Percentiles rank a stretch among this genome's conserved stretches.
Evolutionary conservation across 1,140 invertebrate genomes (phyloP).

Genomic region (Episyrphus balteatus): DNA sequence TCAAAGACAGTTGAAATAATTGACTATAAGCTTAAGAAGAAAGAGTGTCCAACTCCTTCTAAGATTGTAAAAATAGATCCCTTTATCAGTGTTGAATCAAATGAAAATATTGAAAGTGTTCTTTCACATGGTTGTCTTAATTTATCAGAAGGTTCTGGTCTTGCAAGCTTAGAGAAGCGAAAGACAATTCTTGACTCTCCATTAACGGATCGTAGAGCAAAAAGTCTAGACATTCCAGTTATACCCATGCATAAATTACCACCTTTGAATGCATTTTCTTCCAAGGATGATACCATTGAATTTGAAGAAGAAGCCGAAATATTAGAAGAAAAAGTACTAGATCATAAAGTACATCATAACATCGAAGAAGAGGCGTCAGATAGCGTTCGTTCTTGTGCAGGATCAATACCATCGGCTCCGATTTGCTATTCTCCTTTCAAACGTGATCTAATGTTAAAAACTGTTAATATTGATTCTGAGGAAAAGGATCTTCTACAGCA

Average conservation of each 20-base stretch:
- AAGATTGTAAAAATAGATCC: constrained; percentile 28
- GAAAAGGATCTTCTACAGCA: constrained; percentile 42
- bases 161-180: constrained; percentile 60
- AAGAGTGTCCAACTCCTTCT: constrained; percentile 36
- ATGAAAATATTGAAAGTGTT: constrained; percentile 60
- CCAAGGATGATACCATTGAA: constrained; percentile 74
- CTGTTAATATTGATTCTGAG: constrained; percentile 45
- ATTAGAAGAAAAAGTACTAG: constrained; percentile 45
- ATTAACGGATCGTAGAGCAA: constrained; percentile 58
- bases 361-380: constrained; percentile 28
- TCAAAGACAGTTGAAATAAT: no score
- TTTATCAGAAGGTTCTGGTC: constrained; percentile 71
- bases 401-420: constrained; percentile 29
- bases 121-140: constrained; percentile 67
- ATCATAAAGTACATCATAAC: constrained; percentile 11
- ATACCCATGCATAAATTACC: constrained; percentile 65
- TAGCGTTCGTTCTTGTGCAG: constrained; percentile 31
- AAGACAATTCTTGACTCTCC: constrained; percentile 56
- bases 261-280: constrained; percentile 73
- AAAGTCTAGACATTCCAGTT: constrained; percentile 71
- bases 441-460: constrained; percentile 20
- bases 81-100: constrained; percentile 20
- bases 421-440: constrained; percentile 15
- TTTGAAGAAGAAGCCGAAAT: constrained; percentile 53
- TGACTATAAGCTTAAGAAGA: no score